phyloP scores from a whole-genome alignment of 2,888 invertebrate genomes.

The Apamea crenata region DNA sequence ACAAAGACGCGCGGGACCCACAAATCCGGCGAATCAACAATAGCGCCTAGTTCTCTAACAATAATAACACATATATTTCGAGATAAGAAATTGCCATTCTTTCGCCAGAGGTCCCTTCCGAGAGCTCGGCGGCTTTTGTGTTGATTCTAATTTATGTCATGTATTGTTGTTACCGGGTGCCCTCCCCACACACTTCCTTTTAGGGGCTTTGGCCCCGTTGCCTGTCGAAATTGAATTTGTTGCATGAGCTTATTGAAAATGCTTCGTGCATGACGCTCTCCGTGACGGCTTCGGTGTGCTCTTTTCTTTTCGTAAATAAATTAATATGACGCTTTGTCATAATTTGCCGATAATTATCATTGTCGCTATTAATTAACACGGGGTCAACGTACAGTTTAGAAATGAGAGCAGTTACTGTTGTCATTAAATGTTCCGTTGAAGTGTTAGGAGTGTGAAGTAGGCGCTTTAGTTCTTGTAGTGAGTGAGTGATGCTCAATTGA shows the following conservation, averaged over 20 bases:
- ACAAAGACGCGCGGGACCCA: slow-evolving; percentile 77
- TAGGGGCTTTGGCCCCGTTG: slow-evolving; percentile 82
- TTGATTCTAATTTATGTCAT: slow-evolving; percentile 90
- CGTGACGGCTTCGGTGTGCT: slow-evolving; percentile 62
- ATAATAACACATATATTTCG: slow-evolving; percentile 85
- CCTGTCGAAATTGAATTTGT: slow-evolving; percentile 85
- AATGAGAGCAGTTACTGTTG: slow-evolving; percentile 69
- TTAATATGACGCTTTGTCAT: slow-evolving; percentile 31
- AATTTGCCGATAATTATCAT: slow-evolving; percentile 59
- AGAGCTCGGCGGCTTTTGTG: slow-evolving; percentile 88
- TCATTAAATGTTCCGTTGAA: slow-evolving; percentile 64
- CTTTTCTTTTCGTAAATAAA: slow-evolving; percentile 28
- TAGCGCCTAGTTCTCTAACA: slow-evolving; percentile 82
- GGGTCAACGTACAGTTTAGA: slow-evolving; percentile 73
- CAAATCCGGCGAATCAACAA: slow-evolving; percentile 85
- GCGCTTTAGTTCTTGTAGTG: slow-evolving; percentile 65
- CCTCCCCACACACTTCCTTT: slow-evolving; percentile 88
- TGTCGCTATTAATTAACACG: slow-evolving; percentile 69
- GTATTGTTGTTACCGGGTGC: slow-evolving; percentile 86
- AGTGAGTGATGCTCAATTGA: slow-evolving; percentile 67
- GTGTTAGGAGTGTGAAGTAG: slow-evolving; percentile 68
- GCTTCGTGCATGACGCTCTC: slow-evolving; percentile 75
- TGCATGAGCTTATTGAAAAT: slow-evolving; percentile 85
- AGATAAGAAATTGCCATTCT: slow-evolving; percentile 90
- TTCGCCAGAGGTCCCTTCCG: slow-evolving; percentile 87